Percentiles rank a stretch among this genome's conserved stretches.
phyloP scores from a whole-genome alignment of 2,888 invertebrate genomes.

The Flabesymbios commensalis region DNA sequence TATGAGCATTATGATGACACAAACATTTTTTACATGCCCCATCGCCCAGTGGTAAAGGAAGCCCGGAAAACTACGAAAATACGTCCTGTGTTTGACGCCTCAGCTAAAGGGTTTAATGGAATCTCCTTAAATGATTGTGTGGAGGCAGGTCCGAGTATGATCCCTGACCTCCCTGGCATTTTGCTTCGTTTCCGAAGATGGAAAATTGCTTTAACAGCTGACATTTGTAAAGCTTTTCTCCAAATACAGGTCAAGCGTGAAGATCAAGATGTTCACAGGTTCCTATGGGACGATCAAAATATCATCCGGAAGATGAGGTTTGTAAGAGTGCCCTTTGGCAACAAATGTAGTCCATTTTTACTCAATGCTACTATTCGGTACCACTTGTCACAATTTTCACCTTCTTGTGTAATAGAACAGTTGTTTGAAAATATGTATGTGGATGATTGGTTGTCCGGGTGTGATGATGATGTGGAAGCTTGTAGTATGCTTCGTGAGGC shows the following conservation, averaged over 20 bases:
- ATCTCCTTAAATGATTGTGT: conserved; percentile 21
- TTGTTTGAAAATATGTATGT: conserved; percentile 34
- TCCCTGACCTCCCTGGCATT: conserved; percentile 30
- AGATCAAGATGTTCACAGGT: conserved; percentile 11
- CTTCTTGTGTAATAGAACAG: conserved; percentile 27
- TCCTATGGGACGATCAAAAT: conserved; percentile 12
- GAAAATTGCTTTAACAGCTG: conserved; percentile 19
- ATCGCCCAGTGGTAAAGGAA: no score
- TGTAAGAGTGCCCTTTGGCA: conserved; percentile 30
- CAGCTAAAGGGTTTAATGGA: not conserved
- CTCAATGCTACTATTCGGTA: no score
- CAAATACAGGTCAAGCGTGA: not conserved
- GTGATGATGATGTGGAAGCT: no score
- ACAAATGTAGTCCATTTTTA: conserved; percentile 34
- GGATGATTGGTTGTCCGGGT: no score
- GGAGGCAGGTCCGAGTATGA: conserved; percentile 37
- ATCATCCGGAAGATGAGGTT: no score
- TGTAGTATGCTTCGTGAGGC: no score
- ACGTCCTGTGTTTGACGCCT: conserved; percentile 19
- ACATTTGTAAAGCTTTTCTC: conserved; percentile 21
- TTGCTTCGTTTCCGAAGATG: conserved; percentile 9
- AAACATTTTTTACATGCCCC: no score
- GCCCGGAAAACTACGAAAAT: conserved; percentile 21
- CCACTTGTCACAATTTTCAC: no score
- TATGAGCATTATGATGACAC: no score